Percentiles rank a stretch among this genome's conserved stretches.
These are phyloP conservation scores for Ptilodon capucinus DNA, from an alignment of 2,888 invertebrate species.

Conservation along the genomic window DNA sequence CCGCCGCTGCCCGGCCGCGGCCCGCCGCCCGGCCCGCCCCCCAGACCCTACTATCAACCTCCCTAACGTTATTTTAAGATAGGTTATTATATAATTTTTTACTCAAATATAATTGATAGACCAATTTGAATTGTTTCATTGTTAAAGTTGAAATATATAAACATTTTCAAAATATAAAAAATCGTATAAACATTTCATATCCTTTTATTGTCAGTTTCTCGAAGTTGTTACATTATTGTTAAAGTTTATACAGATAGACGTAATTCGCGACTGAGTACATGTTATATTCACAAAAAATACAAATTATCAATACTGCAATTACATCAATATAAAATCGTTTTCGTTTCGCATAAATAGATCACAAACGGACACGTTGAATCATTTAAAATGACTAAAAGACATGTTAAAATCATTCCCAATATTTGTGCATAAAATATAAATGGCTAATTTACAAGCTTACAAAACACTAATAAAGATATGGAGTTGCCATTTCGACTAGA, in stretches of 20 bases:
- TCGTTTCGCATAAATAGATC: slow-evolving; percentile 30
- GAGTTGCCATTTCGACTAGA: slow-evolving; percentile 59
- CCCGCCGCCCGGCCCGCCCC: slow-evolving; percentile 59
- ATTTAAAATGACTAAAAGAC: slow-evolving; percentile 28
- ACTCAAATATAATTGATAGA: slow-evolving; percentile 66
- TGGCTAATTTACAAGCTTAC: slow-evolving; percentile 29
- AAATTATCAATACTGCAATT: slow-evolving; percentile 32
- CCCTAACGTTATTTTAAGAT: slow-evolving; percentile 54
- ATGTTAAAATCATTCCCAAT: slow-evolving; percentile 9
- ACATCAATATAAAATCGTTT: slow-evolving; percentile 22
- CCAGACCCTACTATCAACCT: slow-evolving; percentile 71
- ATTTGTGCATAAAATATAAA: slow-evolving; percentile 37
- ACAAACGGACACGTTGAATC: slow-evolving; percentile 31
- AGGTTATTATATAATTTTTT: slow-evolving; percentile 62
- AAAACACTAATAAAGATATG: slow-evolving; percentile 32
- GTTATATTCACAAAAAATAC: slow-evolving; percentile 16
- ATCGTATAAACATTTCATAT: slow-evolving; percentile 26
- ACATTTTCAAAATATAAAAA: too few species aligned
- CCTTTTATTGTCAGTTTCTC: slow-evolving; percentile 53
- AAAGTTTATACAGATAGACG: slow-evolving; percentile 8
- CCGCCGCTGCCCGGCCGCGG: slow-evolving; percentile 51
- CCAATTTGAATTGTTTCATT: slow-evolving; percentile 35
- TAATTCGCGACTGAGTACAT: neutral
- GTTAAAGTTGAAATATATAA: too few species aligned
- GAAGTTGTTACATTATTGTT: slow-evolving; percentile 22